A percentile compares a stretch with the other conserved stretches of the same genome.
Conservation (phyloP, 2,113 vertebrate species). For the Chascanopsetta lugubris region DNA sequence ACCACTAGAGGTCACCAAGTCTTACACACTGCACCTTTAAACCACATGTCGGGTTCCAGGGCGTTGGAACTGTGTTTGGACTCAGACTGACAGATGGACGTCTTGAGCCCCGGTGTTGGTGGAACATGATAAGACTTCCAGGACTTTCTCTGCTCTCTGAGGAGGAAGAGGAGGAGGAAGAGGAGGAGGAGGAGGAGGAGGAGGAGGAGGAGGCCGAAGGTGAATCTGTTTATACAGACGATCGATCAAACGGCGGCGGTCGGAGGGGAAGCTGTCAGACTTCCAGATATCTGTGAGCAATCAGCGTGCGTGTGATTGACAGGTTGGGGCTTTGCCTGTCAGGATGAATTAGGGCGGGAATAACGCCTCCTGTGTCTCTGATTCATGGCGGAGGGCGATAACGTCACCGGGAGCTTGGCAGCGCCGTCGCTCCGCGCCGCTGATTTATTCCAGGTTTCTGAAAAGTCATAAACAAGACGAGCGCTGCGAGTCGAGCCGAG, state of each 20-base stretch:
- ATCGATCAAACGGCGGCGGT: not conserved
- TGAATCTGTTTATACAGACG: slow-evolving; percentile 18
- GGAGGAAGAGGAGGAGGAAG: slow-evolving; percentile 27
- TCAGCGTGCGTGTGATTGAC: slow-evolving; percentile 56
- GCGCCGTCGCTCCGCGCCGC: slow-evolving; percentile 22
- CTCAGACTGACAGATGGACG: not conserved
- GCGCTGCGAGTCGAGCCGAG: slow-evolving; percentile 28
- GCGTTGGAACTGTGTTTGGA: not conserved
- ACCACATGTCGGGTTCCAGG: not conserved
- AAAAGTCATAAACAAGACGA: slow-evolving; percentile 65
- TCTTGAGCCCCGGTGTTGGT: not conserved
- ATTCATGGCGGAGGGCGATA: slow-evolving; percentile 50
- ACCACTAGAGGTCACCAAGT: too few species aligned
- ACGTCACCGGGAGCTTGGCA: slow-evolving; percentile 58
- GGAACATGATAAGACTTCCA: slow-evolving; percentile 1
- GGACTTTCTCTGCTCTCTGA: not conserved
- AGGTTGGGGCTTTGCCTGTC: slow-evolving; percentile 41
- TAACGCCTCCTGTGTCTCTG: slow-evolving; percentile 32
- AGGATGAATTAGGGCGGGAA: slow-evolving; percentile 51
- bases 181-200: too few species aligned
- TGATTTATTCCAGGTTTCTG: slow-evolving; percentile 67
- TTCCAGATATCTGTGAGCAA: slow-evolving; percentile 61
- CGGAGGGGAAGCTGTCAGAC: slow-evolving; percentile 30
- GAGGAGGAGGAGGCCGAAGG: slow-evolving; percentile 30
- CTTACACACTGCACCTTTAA: too few species aligned